Conservation (phyloP, 2,113 vertebrate species). For the Notarius quadriscutis region DNA sequence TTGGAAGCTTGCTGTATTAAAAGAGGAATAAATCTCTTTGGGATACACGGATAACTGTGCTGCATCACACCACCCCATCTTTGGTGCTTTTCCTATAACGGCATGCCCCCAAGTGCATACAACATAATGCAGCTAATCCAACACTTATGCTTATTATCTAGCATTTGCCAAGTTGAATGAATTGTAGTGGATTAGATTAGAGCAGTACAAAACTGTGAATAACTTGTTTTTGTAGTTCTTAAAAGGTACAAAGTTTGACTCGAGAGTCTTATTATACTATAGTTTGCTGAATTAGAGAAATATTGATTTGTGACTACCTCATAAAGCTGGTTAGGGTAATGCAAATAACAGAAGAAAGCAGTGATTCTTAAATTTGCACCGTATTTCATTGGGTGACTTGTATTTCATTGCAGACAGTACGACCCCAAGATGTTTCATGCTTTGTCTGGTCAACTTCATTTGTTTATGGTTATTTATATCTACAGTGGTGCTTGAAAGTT, state of each 20-base stretch:
- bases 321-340: too few relatives aligned
- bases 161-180: too few relatives aligned
- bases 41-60: background rate
- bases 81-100: background rate
- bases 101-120: background rate
- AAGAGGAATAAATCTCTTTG: background rate
- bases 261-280: background rate
- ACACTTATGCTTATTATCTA: background rate
- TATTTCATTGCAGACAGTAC: too few relatives aligned
- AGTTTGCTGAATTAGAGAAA: background rate
- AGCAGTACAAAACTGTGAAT: background rate
- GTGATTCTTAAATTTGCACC: too few relatives aligned
- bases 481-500: too few relatives aligned
- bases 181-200: background rate
- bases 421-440: too few relatives aligned
- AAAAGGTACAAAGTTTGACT: background rate
- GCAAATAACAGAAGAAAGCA: too few relatives aligned
- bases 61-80: background rate
- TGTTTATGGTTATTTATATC: too few relatives aligned
- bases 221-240: background rate
- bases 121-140: background rate
- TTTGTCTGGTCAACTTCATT: too few relatives aligned
- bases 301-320: background rate
- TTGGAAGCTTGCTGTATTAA: background rate
- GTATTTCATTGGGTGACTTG: too few relatives aligned